Evolutionary conservation across 2,797 vertebrate genomes (phyloP).

Genomic region (Atherinosoma microstoma): DNA sequence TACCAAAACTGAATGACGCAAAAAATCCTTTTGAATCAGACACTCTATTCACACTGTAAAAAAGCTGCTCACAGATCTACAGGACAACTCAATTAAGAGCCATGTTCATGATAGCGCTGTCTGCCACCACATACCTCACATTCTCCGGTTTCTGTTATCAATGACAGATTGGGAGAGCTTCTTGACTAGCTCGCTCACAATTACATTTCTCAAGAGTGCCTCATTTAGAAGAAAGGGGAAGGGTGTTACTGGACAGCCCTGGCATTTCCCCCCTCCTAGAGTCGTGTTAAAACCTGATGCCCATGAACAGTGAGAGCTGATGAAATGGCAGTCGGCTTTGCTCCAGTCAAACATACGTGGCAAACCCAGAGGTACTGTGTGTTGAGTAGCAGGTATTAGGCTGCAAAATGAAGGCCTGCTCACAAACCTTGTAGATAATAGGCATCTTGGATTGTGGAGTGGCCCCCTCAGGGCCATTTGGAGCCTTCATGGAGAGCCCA

Average conservation of each 20-base stretch:
- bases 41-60: slow-evolving; percentile 38
- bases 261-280: slow-evolving; percentile 62
- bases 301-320: slow-evolving; percentile 44
- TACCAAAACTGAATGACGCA: slow-evolving; percentile 45
- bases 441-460: slow-evolving; percentile 71
- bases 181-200: slow-evolving; percentile 40
- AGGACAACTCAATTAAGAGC: slow-evolving; percentile 66
- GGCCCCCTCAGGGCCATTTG: slow-evolving; percentile 66
- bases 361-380: slow-evolving; percentile 53
- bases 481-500: slow-evolving; percentile 66
- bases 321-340: slow-evolving; percentile 56
- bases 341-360: slow-evolving; percentile 45
- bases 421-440: slow-evolving; percentile 74
- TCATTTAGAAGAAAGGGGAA: slow-evolving; percentile 56
- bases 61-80: slow-evolving; percentile 26
- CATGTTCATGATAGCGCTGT: slow-evolving; percentile 43
- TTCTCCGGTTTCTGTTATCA: slow-evolving; percentile 67
- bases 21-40: slow-evolving; percentile 54
- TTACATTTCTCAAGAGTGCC: slow-evolving; percentile 63
- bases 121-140: slow-evolving; percentile 38
- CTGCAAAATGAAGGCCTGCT: slow-evolving; percentile 74
- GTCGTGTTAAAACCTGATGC: slow-evolving; percentile 68
- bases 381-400: slow-evolving; percentile 68
- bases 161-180: slow-evolving; percentile 56
- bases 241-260: slow-evolving; percentile 63